Conservation (phyloP, 1,140 invertebrate species). For the Heliothis subflexa region DNA sequence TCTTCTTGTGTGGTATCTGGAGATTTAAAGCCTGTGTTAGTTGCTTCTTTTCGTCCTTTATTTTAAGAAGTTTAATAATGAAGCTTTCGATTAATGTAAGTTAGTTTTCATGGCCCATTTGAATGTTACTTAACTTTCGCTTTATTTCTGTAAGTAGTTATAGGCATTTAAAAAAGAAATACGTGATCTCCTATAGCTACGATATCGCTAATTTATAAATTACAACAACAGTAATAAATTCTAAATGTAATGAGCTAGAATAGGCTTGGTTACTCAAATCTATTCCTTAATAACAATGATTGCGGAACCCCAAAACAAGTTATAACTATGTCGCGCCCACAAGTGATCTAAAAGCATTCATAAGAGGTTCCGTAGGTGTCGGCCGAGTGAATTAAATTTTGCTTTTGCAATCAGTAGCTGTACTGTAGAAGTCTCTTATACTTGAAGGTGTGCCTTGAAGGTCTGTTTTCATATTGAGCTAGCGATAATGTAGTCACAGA, state of each 20-base stretch:
- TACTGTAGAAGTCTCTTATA: not conserved
- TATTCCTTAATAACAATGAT: not conserved
- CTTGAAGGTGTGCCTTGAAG: not conserved
- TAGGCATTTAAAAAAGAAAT: no score
- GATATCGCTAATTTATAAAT: no score
- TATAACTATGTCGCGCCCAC: slow-evolving; percentile 26
- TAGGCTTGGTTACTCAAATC: not conserved
- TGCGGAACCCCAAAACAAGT: slow-evolving; percentile 18
- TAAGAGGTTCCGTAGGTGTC: slow-evolving; percentile 36
- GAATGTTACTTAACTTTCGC: no score
- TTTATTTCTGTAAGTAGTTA: no score
- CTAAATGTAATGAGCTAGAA: no score
- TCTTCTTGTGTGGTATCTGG: no score
- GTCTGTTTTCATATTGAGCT: no score
- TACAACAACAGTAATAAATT: no score
- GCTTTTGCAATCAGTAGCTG: slow-evolving; percentile 4
- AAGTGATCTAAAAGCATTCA: slow-evolving; percentile 41
- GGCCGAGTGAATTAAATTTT: slow-evolving; percentile 23
- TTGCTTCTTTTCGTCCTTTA: no score
- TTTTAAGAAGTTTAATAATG: slow-evolving; percentile 4
- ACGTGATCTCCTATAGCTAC: no score
- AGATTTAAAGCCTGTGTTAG: no score
- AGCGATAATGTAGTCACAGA: no score
- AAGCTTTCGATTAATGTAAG: not conserved
- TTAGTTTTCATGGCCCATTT: not conserved